Evolutionary conservation across 2,888 invertebrate species (phyloP).

Genomic region (Quadriops clusia): DNA sequence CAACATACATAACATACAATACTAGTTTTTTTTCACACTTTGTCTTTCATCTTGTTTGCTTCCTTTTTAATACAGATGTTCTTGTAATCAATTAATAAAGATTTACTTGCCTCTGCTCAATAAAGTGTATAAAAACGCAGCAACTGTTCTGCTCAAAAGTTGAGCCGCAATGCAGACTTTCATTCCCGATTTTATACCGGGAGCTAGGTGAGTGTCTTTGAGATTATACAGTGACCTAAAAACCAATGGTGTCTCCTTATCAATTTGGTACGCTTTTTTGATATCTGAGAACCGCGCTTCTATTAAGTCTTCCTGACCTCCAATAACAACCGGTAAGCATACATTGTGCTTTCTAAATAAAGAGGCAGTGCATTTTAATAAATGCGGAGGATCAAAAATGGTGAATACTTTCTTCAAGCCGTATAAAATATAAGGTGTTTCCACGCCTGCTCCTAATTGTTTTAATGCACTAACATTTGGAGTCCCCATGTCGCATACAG

Average conservation of each 20-base stretch:
- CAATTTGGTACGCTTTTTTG: constrained; percentile 1
- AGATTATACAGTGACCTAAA: constrained; percentile 3
- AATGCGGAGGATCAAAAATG: constrained; percentile 13
- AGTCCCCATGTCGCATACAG: constrained; percentile 8
- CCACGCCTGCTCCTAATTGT: constrained; percentile 5
- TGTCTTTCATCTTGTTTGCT: too few species aligned
- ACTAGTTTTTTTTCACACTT: too few species aligned
- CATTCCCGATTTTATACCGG: constrained; percentile 17
- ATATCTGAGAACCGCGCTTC: constrained; percentile 5
- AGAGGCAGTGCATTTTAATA: constrained; percentile 12
- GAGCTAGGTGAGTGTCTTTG: constrained; percentile 13
- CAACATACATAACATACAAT: too few species aligned
- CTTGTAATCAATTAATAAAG: too few species aligned
- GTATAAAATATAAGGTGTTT: constrained; percentile 2
- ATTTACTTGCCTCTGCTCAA: constrained; percentile 12
- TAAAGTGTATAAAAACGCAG: constrained; percentile 13
- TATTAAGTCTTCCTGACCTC: neutral
- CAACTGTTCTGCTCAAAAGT: constrained; percentile 14
- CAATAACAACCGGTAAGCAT: constrained; percentile 4
- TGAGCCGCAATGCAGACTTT: constrained; percentile 19
- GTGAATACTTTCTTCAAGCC: constrained; percentile 9
- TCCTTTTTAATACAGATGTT: too few species aligned
- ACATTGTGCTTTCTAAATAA: constrained; percentile 15
- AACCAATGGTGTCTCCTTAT: constrained; percentile 1
- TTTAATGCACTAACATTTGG: constrained; percentile 6